Base-by-base conservation (phyloP, 2,797 vertebrate species). In the Falco cherrug region DNA sequence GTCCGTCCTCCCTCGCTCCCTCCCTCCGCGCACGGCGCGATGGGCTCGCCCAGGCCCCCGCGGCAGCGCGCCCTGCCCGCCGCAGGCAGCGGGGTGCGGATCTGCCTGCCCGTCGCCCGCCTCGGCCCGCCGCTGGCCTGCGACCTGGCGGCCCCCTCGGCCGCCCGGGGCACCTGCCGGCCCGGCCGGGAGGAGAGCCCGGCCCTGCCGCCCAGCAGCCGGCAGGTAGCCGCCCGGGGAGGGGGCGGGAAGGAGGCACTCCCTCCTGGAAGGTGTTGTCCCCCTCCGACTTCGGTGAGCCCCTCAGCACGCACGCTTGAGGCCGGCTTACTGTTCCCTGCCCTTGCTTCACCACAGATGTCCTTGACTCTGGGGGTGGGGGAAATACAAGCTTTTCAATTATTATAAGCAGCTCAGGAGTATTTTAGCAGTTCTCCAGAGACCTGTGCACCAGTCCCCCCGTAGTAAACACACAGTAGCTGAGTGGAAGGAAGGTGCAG, bases 31-130 rank as follows among this genome's bases (percentile, higher is more conserved):
- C 76, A 3, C 67, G 33, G 63, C 75, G 56, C 84, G 77, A 92
- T 87, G 80, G 90, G 71, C 69, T 79, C 93, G 79, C 50, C 96
- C 95, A 51, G 85, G 81, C 79, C 67, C 65, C 86, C 26, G 70
- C 80, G 22, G 45, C 41, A 29, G 64, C 59, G 8, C 35, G 79
- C 60, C 50, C 64, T 64, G 41, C 54, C 39, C 35, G 74, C 65
- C 43, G 84, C 57, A 37, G 71, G 60, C 60, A 15, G 43, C 45
- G 47, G 53, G 45, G 5, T 14, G 64, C 6, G 63, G 33, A 8
- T 4, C 17, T 22, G 48, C 28, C 18, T 4, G 15, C 18, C 31
- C 11, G 33, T 63, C 68, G 41, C 77, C 25, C 45, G 67, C 17
- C 61, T 15, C 17, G 35, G 50, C 13, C 18, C 10, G 35, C 14